Evolutionary conservation across 2,888 invertebrate genomes (phyloP).

Genomic region (Drosophila percnosoma): DNA sequence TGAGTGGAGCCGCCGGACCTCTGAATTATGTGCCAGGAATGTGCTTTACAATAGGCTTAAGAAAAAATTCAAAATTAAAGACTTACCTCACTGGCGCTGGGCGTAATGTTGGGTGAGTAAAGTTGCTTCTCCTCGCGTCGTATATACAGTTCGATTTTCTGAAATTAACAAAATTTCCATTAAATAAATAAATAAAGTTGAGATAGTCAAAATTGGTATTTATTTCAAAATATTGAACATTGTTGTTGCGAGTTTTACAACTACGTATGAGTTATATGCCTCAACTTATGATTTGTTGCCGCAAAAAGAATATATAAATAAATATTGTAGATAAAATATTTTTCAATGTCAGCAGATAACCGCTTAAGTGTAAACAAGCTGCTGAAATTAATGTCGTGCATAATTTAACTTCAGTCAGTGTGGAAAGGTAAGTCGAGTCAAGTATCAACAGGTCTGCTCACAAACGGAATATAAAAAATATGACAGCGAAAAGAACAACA

Average conservation of each 20-base stretch:
- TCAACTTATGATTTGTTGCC: background rate
- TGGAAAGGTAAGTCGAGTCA: conserved; percentile 26
- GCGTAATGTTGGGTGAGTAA: conserved; percentile 75
- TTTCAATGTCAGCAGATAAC: background rate
- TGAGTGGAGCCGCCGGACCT: conserved; percentile 14
- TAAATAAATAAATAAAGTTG: background rate
- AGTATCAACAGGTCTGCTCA: conserved; percentile 54
- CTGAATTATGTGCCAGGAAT: conserved; percentile 18
- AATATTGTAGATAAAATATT: background rate
- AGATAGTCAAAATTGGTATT: background rate
- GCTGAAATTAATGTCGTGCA: conserved; percentile 28
- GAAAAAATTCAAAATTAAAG: background rate
- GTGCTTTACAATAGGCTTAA: conserved; percentile 34
- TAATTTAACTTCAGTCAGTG: conserved; percentile 27
- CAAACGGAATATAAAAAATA: conserved; percentile 33
- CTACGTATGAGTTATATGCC: background rate
- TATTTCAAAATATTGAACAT: background rate
- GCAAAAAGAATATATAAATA: background rate
- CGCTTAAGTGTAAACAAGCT: background rate
- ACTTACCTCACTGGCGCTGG: conserved; percentile 80
- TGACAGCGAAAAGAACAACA: conserved; percentile 38
- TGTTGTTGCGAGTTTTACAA: background rate
- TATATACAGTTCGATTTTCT: conserved; percentile 83
- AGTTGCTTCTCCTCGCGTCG: conserved; percentile 81
- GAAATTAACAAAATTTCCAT: conserved; percentile 30